These are phyloP conservation scores for Struthidea cinerea DNA, from an alignment of 2,113 vertebrate species.

Conservation along the genomic window DNA sequence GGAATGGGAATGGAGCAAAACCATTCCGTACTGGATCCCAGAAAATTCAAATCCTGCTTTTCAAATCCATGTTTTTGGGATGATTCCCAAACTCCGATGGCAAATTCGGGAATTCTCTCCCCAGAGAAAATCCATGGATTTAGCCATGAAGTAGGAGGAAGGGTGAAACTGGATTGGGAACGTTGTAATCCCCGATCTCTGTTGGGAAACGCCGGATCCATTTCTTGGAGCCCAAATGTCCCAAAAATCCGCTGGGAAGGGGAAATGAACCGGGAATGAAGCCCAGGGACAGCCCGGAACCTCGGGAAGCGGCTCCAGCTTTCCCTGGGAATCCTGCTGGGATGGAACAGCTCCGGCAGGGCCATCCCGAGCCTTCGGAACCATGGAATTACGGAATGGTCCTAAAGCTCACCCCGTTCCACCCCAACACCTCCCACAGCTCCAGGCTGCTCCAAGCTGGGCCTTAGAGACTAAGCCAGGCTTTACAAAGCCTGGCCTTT, in stretches of 20 bases:
- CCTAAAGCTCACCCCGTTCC: not conserved
- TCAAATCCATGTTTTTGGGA: not conserved
- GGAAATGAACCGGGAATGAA: not conserved
- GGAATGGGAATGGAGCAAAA: not conserved
- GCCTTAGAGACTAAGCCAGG: not conserved
- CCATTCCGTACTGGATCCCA: not conserved
- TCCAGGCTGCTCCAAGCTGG: not conserved
- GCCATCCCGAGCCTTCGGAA: not conserved
- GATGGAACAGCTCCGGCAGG: not conserved
- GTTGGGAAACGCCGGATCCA: fast-evolving
- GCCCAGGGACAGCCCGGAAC: fast-evolving
- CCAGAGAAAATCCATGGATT: not conserved
- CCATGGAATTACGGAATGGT: not conserved
- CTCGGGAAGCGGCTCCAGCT: not conserved
- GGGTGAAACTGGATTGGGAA: not conserved
- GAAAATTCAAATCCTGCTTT: not conserved
- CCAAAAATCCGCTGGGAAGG: fast-evolving
- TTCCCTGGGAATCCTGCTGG: not conserved
- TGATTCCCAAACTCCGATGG: not conserved
- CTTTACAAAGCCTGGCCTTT: not conserved
- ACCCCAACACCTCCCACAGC: not conserved
- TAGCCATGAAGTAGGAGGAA: not conserved
- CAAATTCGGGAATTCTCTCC: not conserved
- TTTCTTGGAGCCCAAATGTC: not conserved
- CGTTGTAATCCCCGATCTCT: not conserved